phyloP scores from a whole-genome alignment of 2,113 vertebrate genomes.

The Nerophis ophidion region DNA sequence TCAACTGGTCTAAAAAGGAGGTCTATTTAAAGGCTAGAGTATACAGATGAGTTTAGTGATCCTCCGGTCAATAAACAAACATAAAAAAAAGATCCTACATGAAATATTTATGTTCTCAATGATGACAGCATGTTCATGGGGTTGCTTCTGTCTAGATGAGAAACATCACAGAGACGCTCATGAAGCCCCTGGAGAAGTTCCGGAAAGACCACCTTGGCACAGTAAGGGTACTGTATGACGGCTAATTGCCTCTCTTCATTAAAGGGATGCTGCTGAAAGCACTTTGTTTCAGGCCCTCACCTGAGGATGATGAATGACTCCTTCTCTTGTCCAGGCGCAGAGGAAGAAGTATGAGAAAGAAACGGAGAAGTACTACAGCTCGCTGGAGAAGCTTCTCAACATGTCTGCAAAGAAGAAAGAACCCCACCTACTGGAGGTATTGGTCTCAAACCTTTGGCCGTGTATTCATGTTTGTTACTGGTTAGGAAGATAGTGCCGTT shows the following conservation, averaged over 20 bases:
- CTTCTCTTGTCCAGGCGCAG: conserved; percentile 74
- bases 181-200: conserved; percentile 97
- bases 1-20: too few relatives aligned
- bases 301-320: neutral
- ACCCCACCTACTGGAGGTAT: conserved; percentile 90
- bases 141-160: conserved; percentile 72
- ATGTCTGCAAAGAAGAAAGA: conserved; percentile 98
- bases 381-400: conserved; percentile 90
- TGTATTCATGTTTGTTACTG: too few relatives aligned
- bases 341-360: conserved; percentile 98
- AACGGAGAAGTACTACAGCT: conserved; percentile 95
- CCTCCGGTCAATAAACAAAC: too few relatives aligned
- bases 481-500: too few relatives aligned
- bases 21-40: too few relatives aligned
- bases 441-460: neutral
- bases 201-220: conserved; percentile 93
- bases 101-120: neutral
- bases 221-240: conserved; percentile 78
- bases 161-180: conserved; percentile 95
- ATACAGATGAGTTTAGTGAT: too few relatives aligned
- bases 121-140: conserved; percentile 5
- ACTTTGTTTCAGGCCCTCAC: conserved; percentile 6
- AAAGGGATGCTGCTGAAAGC: neutral
- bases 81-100: too few relatives aligned
- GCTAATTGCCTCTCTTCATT: conserved; percentile 11